Conservation (phyloP, 2,888 invertebrate species). For the Nomada lathburiana region DNA sequence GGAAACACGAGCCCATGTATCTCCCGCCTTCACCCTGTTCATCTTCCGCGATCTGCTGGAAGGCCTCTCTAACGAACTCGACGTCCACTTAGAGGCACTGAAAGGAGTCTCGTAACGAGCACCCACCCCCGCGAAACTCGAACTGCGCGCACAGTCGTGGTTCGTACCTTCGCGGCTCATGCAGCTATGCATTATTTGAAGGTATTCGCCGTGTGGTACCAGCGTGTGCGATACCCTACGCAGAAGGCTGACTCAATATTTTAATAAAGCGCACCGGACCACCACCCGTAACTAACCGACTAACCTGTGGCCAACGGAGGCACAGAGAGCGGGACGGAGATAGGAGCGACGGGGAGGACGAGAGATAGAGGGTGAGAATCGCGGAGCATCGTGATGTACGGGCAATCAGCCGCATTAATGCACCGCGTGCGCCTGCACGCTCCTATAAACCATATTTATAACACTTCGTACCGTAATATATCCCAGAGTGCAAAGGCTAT, state of each 20-base stretch:
- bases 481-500: slow-evolving; percentile 54
- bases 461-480: slow-evolving; percentile 76
- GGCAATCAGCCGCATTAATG: slow-evolving; percentile 83
- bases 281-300: slow-evolving; percentile 79
- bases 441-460: slow-evolving; percentile 82
- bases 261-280: slow-evolving; percentile 79
- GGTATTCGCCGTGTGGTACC: background rate
- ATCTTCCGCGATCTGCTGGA: slow-evolving; percentile 78
- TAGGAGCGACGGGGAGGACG: slow-evolving; percentile 50
- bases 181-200: background rate
- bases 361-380: slow-evolving; percentile 49
- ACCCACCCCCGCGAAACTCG: slow-evolving; percentile 70
- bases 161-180: slow-evolving; percentile 57
- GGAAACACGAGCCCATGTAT: slow-evolving; percentile 78
- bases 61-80: slow-evolving; percentile 81
- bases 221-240: slow-evolving; percentile 55
- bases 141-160: slow-evolving; percentile 51
- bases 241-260: slow-evolving; percentile 80
- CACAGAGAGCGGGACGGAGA: slow-evolving; percentile 49
- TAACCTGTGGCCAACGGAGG: slow-evolving; percentile 68
- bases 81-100: slow-evolving; percentile 79
- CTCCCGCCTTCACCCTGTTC: slow-evolving; percentile 77
- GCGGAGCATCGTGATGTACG: slow-evolving; percentile 79
- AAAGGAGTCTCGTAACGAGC: slow-evolving; percentile 80
- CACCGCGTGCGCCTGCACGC: slow-evolving; percentile 78